phyloP scores from a whole-genome alignment of 2,113 vertebrate species.

The Misgurnus anguillicaudatus region DNA sequence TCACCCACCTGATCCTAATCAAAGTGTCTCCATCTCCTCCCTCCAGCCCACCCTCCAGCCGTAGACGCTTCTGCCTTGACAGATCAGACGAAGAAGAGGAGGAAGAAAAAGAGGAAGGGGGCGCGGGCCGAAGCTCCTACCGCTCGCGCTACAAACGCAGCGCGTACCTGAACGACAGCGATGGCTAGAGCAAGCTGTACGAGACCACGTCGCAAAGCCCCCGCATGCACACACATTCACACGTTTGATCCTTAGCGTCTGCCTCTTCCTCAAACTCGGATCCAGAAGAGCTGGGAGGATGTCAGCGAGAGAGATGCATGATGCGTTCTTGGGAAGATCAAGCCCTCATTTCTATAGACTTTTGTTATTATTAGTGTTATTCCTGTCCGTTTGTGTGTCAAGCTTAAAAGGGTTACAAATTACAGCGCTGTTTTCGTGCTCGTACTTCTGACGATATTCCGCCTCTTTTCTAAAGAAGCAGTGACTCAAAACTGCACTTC shows the following conservation, averaged over 20 bases:
- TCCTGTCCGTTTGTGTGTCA: neutral
- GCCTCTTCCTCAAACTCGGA: neutral
- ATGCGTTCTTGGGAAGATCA: conserved; percentile 11
- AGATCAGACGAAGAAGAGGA: conserved; percentile 86
- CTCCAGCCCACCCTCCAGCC: conserved; percentile 80
- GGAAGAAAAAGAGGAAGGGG: conserved; percentile 78
- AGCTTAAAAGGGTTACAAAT: conserved; percentile 1
- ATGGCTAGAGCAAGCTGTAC: conserved; percentile 72
- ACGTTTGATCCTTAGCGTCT: conserved; percentile 14
- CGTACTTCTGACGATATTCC: conserved; percentile 29
- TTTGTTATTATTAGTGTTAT: conserved; percentile 20
- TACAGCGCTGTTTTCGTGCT: conserved; percentile 24
- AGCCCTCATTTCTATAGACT: conserved; percentile 11
- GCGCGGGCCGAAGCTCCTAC: conserved; percentile 66
- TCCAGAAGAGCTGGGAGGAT: conserved; percentile 20
- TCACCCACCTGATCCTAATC: conserved; percentile 1
- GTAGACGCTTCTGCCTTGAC: conserved; percentile 75
- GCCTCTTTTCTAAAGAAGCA: conserved; percentile 3
- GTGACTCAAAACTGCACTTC: conserved; percentile 2
- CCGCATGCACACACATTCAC: neutral
- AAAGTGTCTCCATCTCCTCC: conserved; percentile 12
- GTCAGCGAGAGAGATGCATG: neutral
- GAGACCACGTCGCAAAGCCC: conserved; percentile 66
- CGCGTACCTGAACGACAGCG: conserved; percentile 77
- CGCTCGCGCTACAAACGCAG: conserved; percentile 68